Base-by-base conservation (phyloP, 2,888 invertebrate genomes). In the Eumacrocentrus americanus region DNA sequence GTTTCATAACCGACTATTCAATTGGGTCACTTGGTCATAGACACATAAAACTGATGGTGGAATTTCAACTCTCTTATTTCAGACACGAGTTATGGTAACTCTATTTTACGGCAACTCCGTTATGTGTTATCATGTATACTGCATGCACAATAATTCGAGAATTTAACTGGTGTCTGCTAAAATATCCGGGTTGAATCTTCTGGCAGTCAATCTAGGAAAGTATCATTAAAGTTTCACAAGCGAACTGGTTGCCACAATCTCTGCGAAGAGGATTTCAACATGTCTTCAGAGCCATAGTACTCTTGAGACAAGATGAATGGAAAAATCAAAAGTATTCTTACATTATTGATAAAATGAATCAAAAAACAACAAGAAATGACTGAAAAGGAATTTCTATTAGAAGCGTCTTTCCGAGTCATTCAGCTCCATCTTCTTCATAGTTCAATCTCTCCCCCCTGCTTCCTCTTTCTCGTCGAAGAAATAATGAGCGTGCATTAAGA, bases 401-500 rank as follows among this genome's bases (percentile, higher is more conserved):
- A 42, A 7, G 16, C 9, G 18, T 7, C 9, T 6, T n/a, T 42
- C 20, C n/a, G 16, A 18, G 9, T 20, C 42, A 20, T 20, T 18
- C 9, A 11, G 23, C 16, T 29, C 14, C 23, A n/a, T n/a, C n/a
- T n/a, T 16, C 14, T 29, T 12, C 12, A 16, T 25, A 18, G 23
- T 40, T 52, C 40, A 52, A 40, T 52, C 40, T 52, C 14, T 38
- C 16, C 20, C 40, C 37, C 22, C 14, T 16, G 16, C 14, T 40
- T 12, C 16, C 16, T 25, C 25, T 38, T 38, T 38, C 20, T 42
- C 44, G 62, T 61, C 60, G 57, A 67, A 55, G 67, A 67, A 70
- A 68, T 74, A 74, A 74, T 71, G 74, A 72, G 67, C 70, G 61
- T 64, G 70, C 73, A 72, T 74, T 74, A 72, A 72, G 70, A 73